phyloP scores from a whole-genome alignment of 1,140 invertebrate genomes.

The Tetragnatha versicolor region DNA sequence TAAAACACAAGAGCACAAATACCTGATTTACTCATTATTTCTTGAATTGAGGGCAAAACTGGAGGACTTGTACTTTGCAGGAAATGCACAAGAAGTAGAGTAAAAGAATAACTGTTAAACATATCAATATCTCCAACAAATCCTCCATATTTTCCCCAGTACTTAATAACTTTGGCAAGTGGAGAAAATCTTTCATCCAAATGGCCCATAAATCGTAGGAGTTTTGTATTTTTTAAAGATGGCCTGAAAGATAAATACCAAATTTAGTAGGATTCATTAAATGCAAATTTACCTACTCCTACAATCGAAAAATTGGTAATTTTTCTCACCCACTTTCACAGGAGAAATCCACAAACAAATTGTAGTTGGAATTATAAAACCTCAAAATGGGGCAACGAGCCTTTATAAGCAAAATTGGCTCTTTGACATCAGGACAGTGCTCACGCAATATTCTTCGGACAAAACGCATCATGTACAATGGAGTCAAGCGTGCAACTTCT shows the following conservation, averaged over 20 bases:
- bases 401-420: slow-evolving; percentile 18
- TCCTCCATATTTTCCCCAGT: slow-evolving; percentile 52
- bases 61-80: slow-evolving; percentile 25
- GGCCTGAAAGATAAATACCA: slow-evolving; percentile 23
- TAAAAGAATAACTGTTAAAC: slow-evolving; percentile 49
- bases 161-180: slow-evolving; percentile 30
- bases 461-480: slow-evolving; percentile 7
- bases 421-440: slow-evolving; percentile 11
- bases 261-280: too few species aligned
- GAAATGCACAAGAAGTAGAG: slow-evolving; percentile 38
- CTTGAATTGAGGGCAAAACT: slow-evolving; percentile 37
- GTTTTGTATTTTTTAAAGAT: slow-evolving; percentile 38
- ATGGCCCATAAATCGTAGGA: slow-evolving; percentile 11
- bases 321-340: slow-evolving; percentile 22
- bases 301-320: too few species aligned
- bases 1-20: not conserved
- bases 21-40: slow-evolving; percentile 33
- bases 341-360: slow-evolving; percentile 25
- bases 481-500: not conserved
- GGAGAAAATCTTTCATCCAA: slow-evolving; percentile 30
- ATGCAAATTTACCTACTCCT: too few species aligned
- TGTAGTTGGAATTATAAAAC: slow-evolving; percentile 22
- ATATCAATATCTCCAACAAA: slow-evolving; percentile 53
- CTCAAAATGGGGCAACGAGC: slow-evolving; percentile 17
- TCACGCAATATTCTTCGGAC: slow-evolving; percentile 14